A percentile compares a stretch with the other conserved stretches of the same genome.
phyloP scores from a whole-genome alignment of 2,113 vertebrate species.

The Malurus elegans region DNA sequence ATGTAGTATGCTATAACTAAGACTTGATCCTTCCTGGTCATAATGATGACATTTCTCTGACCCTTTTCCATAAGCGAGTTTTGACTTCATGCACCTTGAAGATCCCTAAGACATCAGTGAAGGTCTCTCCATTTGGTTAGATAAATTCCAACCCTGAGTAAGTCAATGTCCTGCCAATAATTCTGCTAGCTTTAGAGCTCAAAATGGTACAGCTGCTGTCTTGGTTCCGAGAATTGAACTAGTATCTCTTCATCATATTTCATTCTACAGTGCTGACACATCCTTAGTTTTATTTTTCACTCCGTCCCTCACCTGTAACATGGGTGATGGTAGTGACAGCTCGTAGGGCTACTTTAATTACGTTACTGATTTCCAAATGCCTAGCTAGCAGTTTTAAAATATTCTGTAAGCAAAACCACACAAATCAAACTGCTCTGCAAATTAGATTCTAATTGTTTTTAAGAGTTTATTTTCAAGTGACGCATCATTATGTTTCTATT shows the following conservation, averaged over 20 bases:
- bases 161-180: neutral
- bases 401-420: neutral
- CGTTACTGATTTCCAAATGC: neutral
- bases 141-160: neutral
- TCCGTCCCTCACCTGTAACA: neutral
- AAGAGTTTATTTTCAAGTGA: neutral
- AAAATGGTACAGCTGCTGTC: neutral
- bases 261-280: neutral
- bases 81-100: neutral
- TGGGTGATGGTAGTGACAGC: neutral
- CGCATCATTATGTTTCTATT: neutral
- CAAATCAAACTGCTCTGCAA: neutral
- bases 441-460: neutral
- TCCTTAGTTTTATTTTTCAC: neutral
- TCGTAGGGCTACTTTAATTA: neutral
- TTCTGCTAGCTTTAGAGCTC: neutral
- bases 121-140: neutral
- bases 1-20: neutral
- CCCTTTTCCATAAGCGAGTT: neutral
- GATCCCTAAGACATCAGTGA: neutral
- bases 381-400: neutral
- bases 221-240: neutral
- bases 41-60: neutral
- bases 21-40: neutral
- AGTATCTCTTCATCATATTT: neutral